A percentile compares a stretch with the other conserved stretches of the same genome.
These are phyloP conservation scores for Synanceia verrucosa DNA, from an alignment of 2,797 vertebrate genomes.

Conservation along the genomic window DNA sequence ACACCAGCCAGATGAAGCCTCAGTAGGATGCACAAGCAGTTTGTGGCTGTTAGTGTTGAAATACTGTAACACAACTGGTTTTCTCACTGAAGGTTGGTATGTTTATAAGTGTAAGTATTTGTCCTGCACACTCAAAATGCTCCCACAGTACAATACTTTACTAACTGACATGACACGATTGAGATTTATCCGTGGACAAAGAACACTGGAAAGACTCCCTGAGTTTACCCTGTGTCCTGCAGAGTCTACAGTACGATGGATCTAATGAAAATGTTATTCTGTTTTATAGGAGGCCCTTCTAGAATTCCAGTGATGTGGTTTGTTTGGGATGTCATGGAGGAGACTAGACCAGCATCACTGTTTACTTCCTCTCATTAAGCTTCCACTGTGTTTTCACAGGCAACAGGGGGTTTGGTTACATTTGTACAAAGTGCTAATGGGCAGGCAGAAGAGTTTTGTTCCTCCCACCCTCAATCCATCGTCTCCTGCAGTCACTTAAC, in stretches of 20 bases:
- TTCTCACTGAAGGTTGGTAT: background rate
- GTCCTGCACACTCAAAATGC: background rate
- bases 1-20: too few species aligned
- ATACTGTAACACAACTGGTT: background rate
- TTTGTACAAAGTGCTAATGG: background rate
- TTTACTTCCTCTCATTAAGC: background rate
- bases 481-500: background rate
- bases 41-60: background rate
- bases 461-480: background rate
- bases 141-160: background rate
- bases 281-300: background rate
- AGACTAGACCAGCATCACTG: background rate
- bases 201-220: background rate
- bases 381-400: background rate
- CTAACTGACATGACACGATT: background rate
- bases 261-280: conserved; percentile 20
- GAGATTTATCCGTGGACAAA: background rate
- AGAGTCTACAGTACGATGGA: conserved; percentile 8
- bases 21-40: background rate
- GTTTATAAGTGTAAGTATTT: background rate
- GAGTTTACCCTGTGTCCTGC: background rate
- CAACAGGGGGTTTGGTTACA: background rate
- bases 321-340: background rate
- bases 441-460: conserved; percentile 2
- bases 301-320: background rate